These are phyloP conservation scores for Eptatretus atami DNA, from an alignment of 2,797 vertebrate species.

Conservation along the genomic window DNA sequence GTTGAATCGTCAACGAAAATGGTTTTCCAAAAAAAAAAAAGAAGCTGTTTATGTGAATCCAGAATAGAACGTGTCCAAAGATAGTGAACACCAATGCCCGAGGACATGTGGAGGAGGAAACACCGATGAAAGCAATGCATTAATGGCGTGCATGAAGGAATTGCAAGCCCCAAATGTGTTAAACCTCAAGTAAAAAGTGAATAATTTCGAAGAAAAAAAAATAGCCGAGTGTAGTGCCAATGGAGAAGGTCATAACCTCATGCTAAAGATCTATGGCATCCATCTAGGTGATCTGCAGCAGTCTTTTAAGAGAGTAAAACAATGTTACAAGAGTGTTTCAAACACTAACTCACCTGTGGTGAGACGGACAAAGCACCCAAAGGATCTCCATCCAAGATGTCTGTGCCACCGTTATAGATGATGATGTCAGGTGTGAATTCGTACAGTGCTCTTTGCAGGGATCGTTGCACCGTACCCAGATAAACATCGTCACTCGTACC, in stretches of 20 bases:
- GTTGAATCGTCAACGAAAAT: no score
- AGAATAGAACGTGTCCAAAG: no score
- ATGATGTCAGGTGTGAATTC: conserved; percentile 40
- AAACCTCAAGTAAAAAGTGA: no score
- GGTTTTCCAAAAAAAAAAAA: no score
- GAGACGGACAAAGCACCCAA: conserved; percentile 65
- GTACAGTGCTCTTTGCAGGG: conserved; percentile 30
- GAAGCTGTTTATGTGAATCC: no score
- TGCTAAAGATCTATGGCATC: neutral
- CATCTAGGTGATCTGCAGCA: neutral
- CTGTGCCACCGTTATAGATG: conserved; percentile 69
- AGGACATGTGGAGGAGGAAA: no score
- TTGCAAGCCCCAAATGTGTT: no score
- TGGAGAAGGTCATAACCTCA: neutral
- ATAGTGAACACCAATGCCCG: no score
- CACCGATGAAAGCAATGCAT: no score
- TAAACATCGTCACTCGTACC: conserved; percentile 60
- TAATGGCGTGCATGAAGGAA: no score
- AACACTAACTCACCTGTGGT: conserved; percentile 25
- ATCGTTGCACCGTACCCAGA: conserved; percentile 43
- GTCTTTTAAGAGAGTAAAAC: conserved; percentile 6
- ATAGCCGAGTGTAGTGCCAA: neutral
- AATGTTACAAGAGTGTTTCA: no score
- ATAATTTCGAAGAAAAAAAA: no score
- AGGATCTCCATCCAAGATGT: conserved; percentile 57